Evolutionary conservation across 2,888 invertebrate species (phyloP), one percentile per base, ranked within the genome.

Genomic region (Ischnus inquisitorius): DNA sequence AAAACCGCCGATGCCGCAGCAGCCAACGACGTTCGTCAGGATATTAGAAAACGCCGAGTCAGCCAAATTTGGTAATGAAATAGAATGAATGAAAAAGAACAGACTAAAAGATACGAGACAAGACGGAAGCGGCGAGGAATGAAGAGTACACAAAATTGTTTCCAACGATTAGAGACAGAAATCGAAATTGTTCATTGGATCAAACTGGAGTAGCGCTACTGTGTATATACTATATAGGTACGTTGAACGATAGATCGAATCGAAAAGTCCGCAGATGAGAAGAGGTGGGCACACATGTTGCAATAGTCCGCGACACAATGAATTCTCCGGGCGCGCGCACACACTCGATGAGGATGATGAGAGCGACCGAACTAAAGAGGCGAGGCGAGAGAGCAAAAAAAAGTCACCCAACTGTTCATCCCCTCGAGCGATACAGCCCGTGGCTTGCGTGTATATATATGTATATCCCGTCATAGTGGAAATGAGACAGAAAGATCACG

Each of bases 381-480:
- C 68, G 75, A 80, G 65, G 76, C 64, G 75, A 82, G 72, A 74
- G 51, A 71, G 86, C 28, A 91, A 85, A 91, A 92, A 92, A 92
- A 92, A 92, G 91, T 91, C 92, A 92, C 91, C 91, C 92, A 92
- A 92, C 92, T 92, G 92, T 92, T 92, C 92, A 91, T 92, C 91
- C 91, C 91, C 90, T 79, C 85, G 86, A 86, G 88, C 87, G 85
- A 85, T 85, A 83, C 84, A 86, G 86, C 85, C 62, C 48, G 60
- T 28, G 34, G 34, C 34, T 34, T 6, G 25, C 28, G 39, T 34
- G 69, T 69, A 62, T 75, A 34, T 34, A 34, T 34, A 34, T 34
- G 8, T 34, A 34, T 34, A 34, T 34, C 6, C 0, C 75, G 78
- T 60, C 68, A 67, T 41, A 65, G 60, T 28, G 62, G 39, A 43